Base-by-base conservation (phyloP, 2,797 vertebrate species). In the Enteromius unitaeniatus region DNA sequence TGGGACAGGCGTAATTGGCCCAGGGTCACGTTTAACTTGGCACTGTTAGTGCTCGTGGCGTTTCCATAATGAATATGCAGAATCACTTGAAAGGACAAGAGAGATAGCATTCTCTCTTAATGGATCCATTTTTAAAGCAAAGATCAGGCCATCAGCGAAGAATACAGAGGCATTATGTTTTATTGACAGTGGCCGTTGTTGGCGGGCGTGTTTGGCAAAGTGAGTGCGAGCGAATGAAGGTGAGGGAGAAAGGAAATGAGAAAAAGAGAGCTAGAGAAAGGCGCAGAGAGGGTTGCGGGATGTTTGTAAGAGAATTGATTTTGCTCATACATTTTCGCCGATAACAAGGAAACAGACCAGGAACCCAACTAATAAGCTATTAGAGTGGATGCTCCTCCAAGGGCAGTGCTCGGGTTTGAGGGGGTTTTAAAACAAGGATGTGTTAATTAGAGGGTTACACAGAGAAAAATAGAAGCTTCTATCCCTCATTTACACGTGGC, bases 341-440 rank as follows among this genome's bases (percentile, higher is more conserved):
- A 79, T 85, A 86, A 87, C 84, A 84, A 86, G 79, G 84, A 87
- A 74, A 77, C 75, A 78, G 67, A 82, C 79, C 83, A 81, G 78
- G 72, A 81, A 88, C 85, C 87, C 62, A 85, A 84, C 87, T 90
- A 82, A 88, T 89, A 90, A 88, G 82, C 85, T 86, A 91, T 89
- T 88, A 88, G 78, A 87, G 80, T 82, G 68, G 26, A 85, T 84
- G 74, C 79, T 69, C 79, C 86, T 87, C 82, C 72, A 82, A 75
- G 79, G 73, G 82, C 85, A 84, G 62, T 75, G 84, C 76, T 78
- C 31, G 34, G 45, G 82, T 84, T 82, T 85, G 84, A 88, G 70
- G 78, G 78, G 60, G 62, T 62, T 85, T 87, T 73, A 81, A 82
- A 89, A 86, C 64, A 85, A 85, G 72, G 77, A 75, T 60, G 81